Conservation (phyloP, 2,797 vertebrate genomes). For the Enteromius trimaculatus region DNA sequence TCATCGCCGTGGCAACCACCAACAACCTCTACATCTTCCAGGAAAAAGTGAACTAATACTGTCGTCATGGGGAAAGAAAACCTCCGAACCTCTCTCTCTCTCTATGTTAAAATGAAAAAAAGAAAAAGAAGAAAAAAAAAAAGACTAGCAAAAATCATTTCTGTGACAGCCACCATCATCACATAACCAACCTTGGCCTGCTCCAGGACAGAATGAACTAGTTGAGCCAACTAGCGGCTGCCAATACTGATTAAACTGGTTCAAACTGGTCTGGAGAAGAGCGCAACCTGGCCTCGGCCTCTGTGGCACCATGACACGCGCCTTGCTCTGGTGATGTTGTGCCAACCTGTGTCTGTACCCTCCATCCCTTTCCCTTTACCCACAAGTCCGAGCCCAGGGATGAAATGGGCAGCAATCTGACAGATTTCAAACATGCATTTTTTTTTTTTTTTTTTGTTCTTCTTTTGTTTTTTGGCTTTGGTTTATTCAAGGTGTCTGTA, state of each 20-base stretch:
- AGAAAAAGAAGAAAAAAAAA: conserved; percentile 25
- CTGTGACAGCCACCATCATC: conserved; percentile 51
- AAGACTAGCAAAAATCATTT: conserved; percentile 56
- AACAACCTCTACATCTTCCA: conserved; percentile 99
- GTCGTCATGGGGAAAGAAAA: conserved; percentile 41
- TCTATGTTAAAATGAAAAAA: conserved; percentile 24
- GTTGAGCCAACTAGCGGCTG: conserved; percentile 13
- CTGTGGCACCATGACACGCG: conserved; percentile 69
- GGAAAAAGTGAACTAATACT: conserved; percentile 94
- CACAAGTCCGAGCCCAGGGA: conserved; percentile 42
- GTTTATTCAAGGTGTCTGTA: conserved; percentile 53
- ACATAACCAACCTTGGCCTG: conserved; percentile 42
- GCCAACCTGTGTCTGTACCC: conserved; percentile 69
- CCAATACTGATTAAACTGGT: conserved; percentile 49
- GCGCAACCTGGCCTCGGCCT: conserved; percentile 46
- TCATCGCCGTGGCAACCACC: conserved; percentile 98
- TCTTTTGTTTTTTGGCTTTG: conserved; percentile 43
- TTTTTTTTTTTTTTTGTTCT: conserved; percentile 47
- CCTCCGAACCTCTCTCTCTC: conserved; percentile 42
- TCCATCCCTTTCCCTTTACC: conserved; percentile 48
- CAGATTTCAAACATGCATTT: conserved; percentile 63
- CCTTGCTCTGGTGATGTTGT: conserved; percentile 76
- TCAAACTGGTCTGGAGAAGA: conserved; percentile 55
- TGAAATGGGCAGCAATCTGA: conserved; percentile 58
- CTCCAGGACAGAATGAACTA: conserved; percentile 53